Percentiles rank a stretch among this genome's conserved stretches.
Conservation (phyloP, 2,888 invertebrate species). For the Euzophera pinguis region DNA sequence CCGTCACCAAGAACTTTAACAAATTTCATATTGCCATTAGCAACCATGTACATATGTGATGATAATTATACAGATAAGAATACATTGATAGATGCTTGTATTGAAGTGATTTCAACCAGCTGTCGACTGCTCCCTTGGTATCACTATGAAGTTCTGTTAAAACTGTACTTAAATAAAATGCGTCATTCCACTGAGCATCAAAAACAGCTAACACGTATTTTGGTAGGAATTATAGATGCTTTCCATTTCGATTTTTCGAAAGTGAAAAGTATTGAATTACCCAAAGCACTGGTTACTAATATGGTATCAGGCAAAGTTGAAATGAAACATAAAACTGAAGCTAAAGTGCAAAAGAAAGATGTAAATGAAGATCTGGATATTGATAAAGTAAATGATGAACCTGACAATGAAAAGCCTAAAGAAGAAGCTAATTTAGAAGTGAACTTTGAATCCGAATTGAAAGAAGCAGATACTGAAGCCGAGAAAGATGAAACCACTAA, state of each 20-base stretch:
- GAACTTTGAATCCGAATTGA: conserved; percentile 53
- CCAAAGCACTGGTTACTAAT: conserved; percentile 51
- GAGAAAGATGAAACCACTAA: conserved; percentile 47
- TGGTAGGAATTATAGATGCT: conserved; percentile 90
- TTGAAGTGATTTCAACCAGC: conserved; percentile 88
- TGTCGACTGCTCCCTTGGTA: conserved; percentile 93
- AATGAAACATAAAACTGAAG: conserved; percentile 29
- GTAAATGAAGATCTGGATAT: conserved; percentile 26
- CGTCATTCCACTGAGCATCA: conserved; percentile 86
- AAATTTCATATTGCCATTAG: conserved; percentile 91
- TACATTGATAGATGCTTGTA: conserved; percentile 90
- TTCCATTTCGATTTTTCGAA: conserved; percentile 94
- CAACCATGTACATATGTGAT: conserved; percentile 88
- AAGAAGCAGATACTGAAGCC: conserved; percentile 60
- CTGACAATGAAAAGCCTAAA: conserved; percentile 28
- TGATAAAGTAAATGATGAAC: conserved; percentile 28
- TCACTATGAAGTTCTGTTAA: conserved; percentile 90
- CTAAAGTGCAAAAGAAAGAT: conserved; percentile 29
- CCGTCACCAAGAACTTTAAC: conserved; percentile 86
- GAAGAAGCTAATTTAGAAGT: conserved; percentile 19
- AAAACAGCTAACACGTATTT: conserved; percentile 88
- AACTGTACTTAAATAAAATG: conserved; percentile 88
- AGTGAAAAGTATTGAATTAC: conserved; percentile 59
- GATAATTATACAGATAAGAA: conserved; percentile 88
- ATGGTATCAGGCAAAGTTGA: conserved; percentile 33